phyloP scores from a whole-genome alignment of 2,113 vertebrate genomes.

The Deroptyus accipitrinus region DNA sequence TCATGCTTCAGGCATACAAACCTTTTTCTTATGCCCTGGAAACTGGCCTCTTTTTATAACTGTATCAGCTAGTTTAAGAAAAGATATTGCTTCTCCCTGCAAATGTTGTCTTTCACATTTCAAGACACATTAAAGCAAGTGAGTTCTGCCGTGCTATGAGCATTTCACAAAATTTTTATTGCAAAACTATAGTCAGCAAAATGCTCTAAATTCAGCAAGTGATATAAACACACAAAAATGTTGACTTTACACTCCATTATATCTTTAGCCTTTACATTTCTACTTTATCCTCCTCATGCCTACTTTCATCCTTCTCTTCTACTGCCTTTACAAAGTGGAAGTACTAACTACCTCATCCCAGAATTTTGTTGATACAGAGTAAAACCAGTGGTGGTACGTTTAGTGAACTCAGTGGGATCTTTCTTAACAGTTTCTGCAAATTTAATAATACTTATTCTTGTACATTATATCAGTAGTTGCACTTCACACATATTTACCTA shows the following conservation, averaged over 20 bases:
- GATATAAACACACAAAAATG: constrained; percentile 37
- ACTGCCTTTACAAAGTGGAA: constrained; percentile 58
- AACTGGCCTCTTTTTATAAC: constrained; percentile 53
- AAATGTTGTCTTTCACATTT: constrained; percentile 47
- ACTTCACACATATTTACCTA: constrained; percentile 23
- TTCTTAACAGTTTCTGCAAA: constrained; percentile 66
- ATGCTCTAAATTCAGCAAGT: constrained; percentile 9
- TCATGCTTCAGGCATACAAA: constrained; percentile 54
- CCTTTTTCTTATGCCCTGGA: constrained; percentile 41
- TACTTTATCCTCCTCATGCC: neutral
- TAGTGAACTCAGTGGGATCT: constrained; percentile 64
- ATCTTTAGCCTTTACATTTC: neutral
- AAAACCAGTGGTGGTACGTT: constrained; percentile 49
- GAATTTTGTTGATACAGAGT: constrained; percentile 61
- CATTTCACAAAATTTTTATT: constrained; percentile 43
- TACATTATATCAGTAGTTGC: constrained; percentile 17
- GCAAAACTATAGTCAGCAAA: constrained; percentile 60
- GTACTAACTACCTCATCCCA: constrained; percentile 55
- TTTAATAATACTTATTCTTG: constrained; percentile 62
- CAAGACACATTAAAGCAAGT: constrained; percentile 54
- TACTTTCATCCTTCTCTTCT: constrained; percentile 41
- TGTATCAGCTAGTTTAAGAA: constrained; percentile 60
- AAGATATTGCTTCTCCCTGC: constrained; percentile 56
- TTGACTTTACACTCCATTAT: constrained; percentile 43
- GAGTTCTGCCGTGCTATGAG: constrained; percentile 43